Base-by-base conservation (phyloP, 2,888 invertebrate species). In the Protodeltote pygarga region DNA sequence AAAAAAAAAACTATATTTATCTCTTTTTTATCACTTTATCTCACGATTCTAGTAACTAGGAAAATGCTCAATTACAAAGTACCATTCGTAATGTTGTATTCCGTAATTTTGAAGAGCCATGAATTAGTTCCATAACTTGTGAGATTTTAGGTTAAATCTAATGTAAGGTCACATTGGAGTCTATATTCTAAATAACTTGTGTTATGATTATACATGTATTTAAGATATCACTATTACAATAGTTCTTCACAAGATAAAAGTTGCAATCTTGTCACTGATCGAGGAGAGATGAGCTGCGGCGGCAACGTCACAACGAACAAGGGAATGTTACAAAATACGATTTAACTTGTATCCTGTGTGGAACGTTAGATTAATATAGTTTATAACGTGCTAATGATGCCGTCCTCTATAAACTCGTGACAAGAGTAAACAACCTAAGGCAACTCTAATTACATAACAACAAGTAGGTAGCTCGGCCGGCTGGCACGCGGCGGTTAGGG, bases 401-500 rank as follows among this genome's bases (percentile, higher is more conserved):
- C 33, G 27, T 48, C 40, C 25, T 51, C 23, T 44, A 54, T 53
- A 45, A 35, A 57, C 53, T 68, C 55, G 50, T 63, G 39, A 61
- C 47, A 42, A 62, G 59, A 67, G 52, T 71, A 49, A 57, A 61
- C 66, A 65, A 73, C 63, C 38, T 75, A 77, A 75, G 75, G 75
- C 75, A 75, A 72, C 60, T 54, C 60, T 71, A 77, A 66, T 59
- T 65, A 71, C 51, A 47, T 65, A 63, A 59, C 51, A 60, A 67
- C 40, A 57, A 37, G 27, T 45, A 40, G 15, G 35, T 49, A 61
- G 25, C 20, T 11, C 28, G 44, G 23, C 21, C 6, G 5, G 39
- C 8, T 5, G 19, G 17, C 9, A 4, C 8, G 34, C 27, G 29
- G 38, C 25, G 57, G 77, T 71, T 87, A 92, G 42, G 89, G 77